Base-by-base conservation (phyloP, 2,888 invertebrate species). In the Cyrtodaria siliqua region DNA sequence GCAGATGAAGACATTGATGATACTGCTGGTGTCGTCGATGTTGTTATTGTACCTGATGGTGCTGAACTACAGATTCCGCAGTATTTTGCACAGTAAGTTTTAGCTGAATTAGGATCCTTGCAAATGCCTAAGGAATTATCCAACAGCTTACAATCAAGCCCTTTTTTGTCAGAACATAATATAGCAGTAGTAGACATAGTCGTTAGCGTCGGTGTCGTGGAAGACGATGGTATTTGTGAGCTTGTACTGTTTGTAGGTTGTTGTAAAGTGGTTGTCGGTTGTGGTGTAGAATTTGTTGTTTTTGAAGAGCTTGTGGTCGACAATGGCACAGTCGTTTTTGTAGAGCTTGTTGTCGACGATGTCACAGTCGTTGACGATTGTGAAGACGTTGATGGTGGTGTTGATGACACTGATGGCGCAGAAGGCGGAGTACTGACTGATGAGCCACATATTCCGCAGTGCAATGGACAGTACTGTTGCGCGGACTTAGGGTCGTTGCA, bases 401-500 rank as follows among this genome's bases (percentile, higher is more conserved):
- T 67, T n/a, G 26, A 12, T 29, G 42, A 27, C 16, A 23, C 6
- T 8, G 52, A n/a, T 2, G 52, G 23, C 20, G 38, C 14, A 27
- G 57, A 16, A 9, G 16, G 4, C 18, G 33, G 6, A 33, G 40
- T 1, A 1, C 23, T 3, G 3, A 20, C 20, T 38, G 14, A 2
- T 2, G 44, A 29, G 3, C 55, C 62, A 29, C 79, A 79, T 0
- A 79, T 8, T 3, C 79, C 79, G 63, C 79, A 79, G 23, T 67
- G 74, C 2, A 4, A 20, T n/a, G 62, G 63, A 50, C 79, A 79
- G 40, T 79, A 74, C 18, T 33, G 2, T 2, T 63, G 47, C 20
- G 79, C 74, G 16, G 68, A 26, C 8, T n/a, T 63, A 6, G 61
- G 42, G 42, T 70, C 64, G 12, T 53, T 52, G 24, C 79, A 79